A percentile compares a stretch with the other conserved stretches of the same genome.
phyloP scores from a whole-genome alignment of 37 sponge, comb jelly and placozoan species.

The Dysidea cf. avara region DNA sequence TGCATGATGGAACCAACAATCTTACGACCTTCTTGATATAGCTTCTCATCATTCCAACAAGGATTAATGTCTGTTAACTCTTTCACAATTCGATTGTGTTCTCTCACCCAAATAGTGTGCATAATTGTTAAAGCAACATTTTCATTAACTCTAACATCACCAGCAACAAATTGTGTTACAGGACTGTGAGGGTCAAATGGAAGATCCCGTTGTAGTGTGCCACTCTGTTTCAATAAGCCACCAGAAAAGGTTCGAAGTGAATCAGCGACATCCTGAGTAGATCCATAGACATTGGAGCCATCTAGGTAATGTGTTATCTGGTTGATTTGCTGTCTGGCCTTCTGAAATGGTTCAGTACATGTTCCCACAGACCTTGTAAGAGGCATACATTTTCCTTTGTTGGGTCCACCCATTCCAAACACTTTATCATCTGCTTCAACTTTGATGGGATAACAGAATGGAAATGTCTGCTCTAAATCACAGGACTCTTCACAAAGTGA shows the following conservation, averaged over 20 bases:
- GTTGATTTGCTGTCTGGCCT: slow-evolving; percentile 80
- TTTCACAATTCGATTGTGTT: slow-evolving; percentile 91
- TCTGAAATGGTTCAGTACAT: slow-evolving; percentile 38
- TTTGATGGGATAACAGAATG: too few relatives aligned
- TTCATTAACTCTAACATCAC: slow-evolving; percentile 83
- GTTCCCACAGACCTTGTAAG: slow-evolving; percentile 62
- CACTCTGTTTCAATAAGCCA: slow-evolving; percentile 57
- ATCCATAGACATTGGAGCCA: slow-evolving; percentile 83
- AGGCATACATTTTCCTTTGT: slow-evolving; percentile 46
- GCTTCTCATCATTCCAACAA: slow-evolving; percentile 85
- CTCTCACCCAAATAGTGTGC: slow-evolving; percentile 96
- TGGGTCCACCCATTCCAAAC: slow-evolving; percentile 30
- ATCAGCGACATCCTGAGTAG: slow-evolving; percentile 24
- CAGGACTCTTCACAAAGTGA: too few relatives aligned
- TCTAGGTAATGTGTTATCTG: slow-evolving; percentile 86
- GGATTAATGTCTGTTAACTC: slow-evolving; percentile 71
- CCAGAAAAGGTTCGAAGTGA: slow-evolving; percentile 29
- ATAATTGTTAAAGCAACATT: slow-evolving; percentile 79
- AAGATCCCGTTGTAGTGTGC: slow-evolving; percentile 39
- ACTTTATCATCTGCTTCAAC: slow-evolving; percentile 43
- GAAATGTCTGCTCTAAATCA: too few relatives aligned
- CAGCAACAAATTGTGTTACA: slow-evolving; percentile 71
- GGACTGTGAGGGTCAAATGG: slow-evolving; percentile 34
- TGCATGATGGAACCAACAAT: slow-evolving; percentile 74
- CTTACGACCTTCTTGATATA: slow-evolving; percentile 81